phyloP scores from a whole-genome alignment of 2,797 vertebrate species.

The Merluccius polli region DNA sequence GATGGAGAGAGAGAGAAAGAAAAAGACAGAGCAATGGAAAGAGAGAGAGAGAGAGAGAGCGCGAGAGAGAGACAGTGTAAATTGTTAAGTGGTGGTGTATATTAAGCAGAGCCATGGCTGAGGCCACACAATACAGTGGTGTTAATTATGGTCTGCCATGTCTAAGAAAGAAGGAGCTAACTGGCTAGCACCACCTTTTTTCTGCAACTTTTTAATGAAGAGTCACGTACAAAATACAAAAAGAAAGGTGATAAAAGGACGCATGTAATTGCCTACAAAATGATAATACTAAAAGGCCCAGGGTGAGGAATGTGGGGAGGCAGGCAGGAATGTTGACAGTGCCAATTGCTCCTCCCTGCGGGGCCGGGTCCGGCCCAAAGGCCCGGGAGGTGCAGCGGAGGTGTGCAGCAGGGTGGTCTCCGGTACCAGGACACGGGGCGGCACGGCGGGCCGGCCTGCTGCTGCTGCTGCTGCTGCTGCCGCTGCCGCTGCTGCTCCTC shows the following conservation, averaged over 20 bases:
- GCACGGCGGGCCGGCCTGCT: slow-evolving; percentile 47
- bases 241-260: neutral
- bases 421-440: slow-evolving; percentile 64
- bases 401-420: slow-evolving; percentile 43
- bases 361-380: slow-evolving; percentile 45
- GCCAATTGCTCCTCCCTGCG: slow-evolving; percentile 59
- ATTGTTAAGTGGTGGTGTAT: slow-evolving; percentile 45
- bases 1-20: slow-evolving; percentile 14
- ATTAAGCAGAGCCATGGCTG: slow-evolving; percentile 43
- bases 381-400: slow-evolving; percentile 42
- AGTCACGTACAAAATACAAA: neutral
- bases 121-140: slow-evolving; percentile 58
- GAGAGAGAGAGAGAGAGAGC: neutral
- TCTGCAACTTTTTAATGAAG: neutral
- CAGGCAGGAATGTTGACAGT: slow-evolving; percentile 62
- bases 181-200: slow-evolving; percentile 18
- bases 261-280: neutral
- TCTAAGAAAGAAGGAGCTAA: slow-evolving; percentile 60
- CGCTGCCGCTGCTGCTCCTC: slow-evolving; percentile 42
- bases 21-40: neutral
- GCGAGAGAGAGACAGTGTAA: slow-evolving; percentile 23
- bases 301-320: slow-evolving; percentile 27
- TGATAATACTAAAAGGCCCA: neutral
- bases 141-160: slow-evolving; percentile 69
- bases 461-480: slow-evolving; percentile 43